phyloP scores from a whole-genome alignment of 2,888 invertebrate species.

The Alloscopus bannaensis region DNA sequence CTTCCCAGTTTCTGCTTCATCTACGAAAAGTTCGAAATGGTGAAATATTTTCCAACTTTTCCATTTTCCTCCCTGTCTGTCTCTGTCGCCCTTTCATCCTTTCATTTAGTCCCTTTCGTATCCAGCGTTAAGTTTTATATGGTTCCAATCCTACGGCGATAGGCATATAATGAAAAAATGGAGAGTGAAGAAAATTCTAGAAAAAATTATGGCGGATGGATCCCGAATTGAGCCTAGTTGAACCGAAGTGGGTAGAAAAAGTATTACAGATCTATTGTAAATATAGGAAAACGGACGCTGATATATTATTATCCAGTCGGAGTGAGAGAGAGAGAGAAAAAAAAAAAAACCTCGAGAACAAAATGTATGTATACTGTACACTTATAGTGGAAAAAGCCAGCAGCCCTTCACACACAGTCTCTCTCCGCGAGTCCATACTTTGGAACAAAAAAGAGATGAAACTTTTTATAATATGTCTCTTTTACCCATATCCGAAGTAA shows the following conservation, averaged over 20 bases:
- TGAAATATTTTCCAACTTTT: conserved; percentile 58
- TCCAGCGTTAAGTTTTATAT: conserved; percentile 31
- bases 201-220: conserved; percentile 62
- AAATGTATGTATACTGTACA: conserved; percentile 21
- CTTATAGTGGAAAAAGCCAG: conserved; percentile 38
- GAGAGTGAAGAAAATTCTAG: conserved; percentile 61
- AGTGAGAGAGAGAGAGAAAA: conserved; percentile 40
- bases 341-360: conserved; percentile 21
- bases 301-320: conserved; percentile 52
- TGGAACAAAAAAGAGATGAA: conserved; percentile 52
- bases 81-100: conserved; percentile 24
- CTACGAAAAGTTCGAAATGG: conserved; percentile 25
- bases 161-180: conserved; percentile 44
- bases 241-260: conserved; percentile 46
- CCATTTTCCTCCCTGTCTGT: conserved; percentile 48
- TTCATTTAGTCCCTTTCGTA: not conserved
- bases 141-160: conserved; percentile 3
- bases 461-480: conserved; percentile 62
- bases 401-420: conserved; percentile 27
- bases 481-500: conserved; percentile 61
- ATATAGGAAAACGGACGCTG: conserved; percentile 55
- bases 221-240: conserved; percentile 59
- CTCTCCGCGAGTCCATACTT: conserved; percentile 42
- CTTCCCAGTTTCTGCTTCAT: not conserved
- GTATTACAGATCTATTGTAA: conserved; percentile 54